These are phyloP conservation scores for Coptodon bakossiorum DNA, from an alignment of 2,113 vertebrate species.

Conservation along the genomic window DNA sequence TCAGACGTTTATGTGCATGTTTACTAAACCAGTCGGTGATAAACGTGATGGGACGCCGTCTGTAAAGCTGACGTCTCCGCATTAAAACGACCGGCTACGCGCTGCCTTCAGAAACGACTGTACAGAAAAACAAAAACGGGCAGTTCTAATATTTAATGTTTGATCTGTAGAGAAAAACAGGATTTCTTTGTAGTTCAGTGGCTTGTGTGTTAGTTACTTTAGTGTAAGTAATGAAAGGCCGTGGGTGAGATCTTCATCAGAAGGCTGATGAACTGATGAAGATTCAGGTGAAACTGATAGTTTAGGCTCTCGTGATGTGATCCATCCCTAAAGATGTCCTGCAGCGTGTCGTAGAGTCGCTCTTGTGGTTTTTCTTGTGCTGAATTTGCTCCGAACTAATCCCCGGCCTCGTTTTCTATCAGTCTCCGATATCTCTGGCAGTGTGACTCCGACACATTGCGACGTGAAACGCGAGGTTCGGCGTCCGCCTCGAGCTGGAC, in stretches of 20 bases:
- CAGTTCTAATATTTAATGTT: background rate
- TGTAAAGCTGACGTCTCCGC: accelerated
- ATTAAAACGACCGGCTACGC: accelerated
- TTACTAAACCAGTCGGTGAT: background rate
- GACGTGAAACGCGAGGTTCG: background rate
- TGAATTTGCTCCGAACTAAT: background rate
- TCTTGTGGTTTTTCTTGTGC: background rate
- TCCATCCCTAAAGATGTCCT: background rate
- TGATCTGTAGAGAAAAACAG: background rate
- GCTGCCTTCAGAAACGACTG: background rate
- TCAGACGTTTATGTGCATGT: background rate
- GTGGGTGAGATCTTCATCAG: background rate
- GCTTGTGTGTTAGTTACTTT: background rate
- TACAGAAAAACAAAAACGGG: background rate
- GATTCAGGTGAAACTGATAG: background rate
- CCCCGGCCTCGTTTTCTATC: background rate
- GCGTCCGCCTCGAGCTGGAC: background rate
- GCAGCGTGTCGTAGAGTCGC: background rate
- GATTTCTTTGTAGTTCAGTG: background rate
- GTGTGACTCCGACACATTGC: background rate
- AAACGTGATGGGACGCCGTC: background rate
- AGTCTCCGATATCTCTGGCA: accelerated
- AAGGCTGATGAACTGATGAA: background rate
- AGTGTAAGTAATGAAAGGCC: background rate
- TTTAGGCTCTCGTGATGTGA: background rate